A percentile compares a stretch with the other conserved stretches of the same genome.
phyloP scores from a whole-genome alignment of 2,113 vertebrate genomes.

The Anhinga rufa region DNA sequence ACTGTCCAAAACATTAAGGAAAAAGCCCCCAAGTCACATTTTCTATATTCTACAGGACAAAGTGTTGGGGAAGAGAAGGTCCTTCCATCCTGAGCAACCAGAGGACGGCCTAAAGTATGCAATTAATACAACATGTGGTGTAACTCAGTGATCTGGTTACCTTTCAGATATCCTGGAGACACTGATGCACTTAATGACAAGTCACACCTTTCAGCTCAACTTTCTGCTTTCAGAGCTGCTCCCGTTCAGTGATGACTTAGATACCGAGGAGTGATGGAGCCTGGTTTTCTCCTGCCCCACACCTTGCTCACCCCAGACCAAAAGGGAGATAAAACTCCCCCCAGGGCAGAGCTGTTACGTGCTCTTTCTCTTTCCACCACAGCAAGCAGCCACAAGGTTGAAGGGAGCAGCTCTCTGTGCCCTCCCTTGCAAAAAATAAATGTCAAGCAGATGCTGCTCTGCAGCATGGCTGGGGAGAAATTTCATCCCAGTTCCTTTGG shows the following conservation, averaged over 20 bases:
- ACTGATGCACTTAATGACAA: background rate
- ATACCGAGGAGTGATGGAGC: background rate
- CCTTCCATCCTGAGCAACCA: background rate
- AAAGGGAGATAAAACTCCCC: background rate
- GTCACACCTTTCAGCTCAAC: background rate
- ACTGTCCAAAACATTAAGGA: background rate
- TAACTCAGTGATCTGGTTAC: background rate
- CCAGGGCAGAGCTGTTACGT: background rate
- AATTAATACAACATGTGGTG: fast-evolving
- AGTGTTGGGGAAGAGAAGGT: fast-evolving
- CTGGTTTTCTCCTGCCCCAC: background rate
- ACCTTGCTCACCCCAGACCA: background rate
- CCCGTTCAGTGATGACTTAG: background rate
- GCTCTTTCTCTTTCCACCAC: background rate
- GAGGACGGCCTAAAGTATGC: background rate
- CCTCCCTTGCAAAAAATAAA: background rate
- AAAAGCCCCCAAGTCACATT: background rate
- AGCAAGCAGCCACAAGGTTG: fast-evolving
- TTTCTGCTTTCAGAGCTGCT: background rate
- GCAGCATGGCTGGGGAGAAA: background rate
- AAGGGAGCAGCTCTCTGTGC: background rate
- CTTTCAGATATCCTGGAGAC: background rate
- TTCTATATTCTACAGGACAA: background rate
- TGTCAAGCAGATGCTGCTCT: background rate
- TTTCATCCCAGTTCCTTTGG: background rate